phyloP scores from a whole-genome alignment of 2,888 invertebrate species.

The Ophion slaviceki region DNA sequence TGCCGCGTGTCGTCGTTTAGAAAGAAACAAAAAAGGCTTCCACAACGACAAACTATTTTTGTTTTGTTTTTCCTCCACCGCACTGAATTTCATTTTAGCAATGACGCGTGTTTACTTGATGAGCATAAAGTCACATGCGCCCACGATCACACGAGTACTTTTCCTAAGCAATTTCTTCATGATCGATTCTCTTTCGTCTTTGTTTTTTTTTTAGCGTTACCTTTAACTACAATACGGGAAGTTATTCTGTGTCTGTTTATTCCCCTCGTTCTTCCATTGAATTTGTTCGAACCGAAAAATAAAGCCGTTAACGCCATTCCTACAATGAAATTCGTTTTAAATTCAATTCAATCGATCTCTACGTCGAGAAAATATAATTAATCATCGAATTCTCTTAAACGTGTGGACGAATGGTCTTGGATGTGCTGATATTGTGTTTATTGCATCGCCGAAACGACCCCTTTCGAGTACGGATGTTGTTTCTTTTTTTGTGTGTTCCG shows the following conservation, averaged over 20 bases:
- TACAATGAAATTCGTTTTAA: constrained; percentile 73
- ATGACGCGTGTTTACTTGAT: constrained; percentile 57
- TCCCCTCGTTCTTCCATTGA: constrained; percentile 5
- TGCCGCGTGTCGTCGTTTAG: constrained; percentile 70
- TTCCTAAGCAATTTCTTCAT: constrained; percentile 12
- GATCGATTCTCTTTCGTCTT: constrained; percentile 10
- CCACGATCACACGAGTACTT: constrained; percentile 30
- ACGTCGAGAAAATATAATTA: constrained; percentile 73
- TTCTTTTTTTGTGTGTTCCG: constrained; percentile 37
- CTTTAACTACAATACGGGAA: constrained; percentile 57
- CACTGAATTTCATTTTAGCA: constrained; percentile 73
- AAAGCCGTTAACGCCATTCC: constrained; percentile 71
- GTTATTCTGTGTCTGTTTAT: constrained; percentile 33
- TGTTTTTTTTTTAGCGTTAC: constrained; percentile 46
- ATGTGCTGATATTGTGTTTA: constrained; percentile 54
- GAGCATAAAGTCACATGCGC: background rate
- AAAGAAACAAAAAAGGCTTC: constrained; percentile 20
- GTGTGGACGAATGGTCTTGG: constrained; percentile 70
- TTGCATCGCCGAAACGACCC: constrained; percentile 68
- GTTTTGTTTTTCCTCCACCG: constrained; percentile 54
- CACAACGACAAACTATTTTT: constrained; percentile 47
- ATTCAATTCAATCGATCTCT: constrained; percentile 75
- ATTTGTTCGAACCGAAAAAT: constrained; percentile 22
- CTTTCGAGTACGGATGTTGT: constrained; percentile 4
- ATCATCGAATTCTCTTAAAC: constrained; percentile 72